Evolutionary conservation across 2,888 invertebrate genomes (phyloP).

Genomic region (Margaritifera margaritifera): DNA sequence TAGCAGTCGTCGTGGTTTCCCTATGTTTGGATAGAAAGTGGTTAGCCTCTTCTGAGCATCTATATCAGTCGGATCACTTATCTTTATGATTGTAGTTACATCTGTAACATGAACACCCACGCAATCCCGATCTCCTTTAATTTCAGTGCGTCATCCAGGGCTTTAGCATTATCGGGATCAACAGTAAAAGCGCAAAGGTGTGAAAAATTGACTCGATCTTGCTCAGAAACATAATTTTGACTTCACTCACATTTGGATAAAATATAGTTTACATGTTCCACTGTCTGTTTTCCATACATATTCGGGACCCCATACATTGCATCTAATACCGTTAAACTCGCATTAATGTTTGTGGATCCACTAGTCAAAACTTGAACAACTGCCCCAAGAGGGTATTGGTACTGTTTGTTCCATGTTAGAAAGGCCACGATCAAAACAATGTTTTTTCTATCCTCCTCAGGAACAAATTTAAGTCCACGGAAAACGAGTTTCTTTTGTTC

Average conservation of each 20-base stretch:
- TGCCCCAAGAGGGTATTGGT: constrained; percentile 24
- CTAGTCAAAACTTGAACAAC: constrained; percentile 12
- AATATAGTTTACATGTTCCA: constrained; percentile 2
- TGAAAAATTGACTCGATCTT: constrained; percentile 24
- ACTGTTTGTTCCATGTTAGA: constrained; percentile 16
- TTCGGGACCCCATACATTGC: constrained; percentile 26
- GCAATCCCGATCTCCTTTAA: constrained; percentile 13
- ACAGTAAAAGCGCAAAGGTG: constrained; percentile 34
- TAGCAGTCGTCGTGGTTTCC: constrained; percentile 25
- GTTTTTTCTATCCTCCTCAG: constrained; percentile 7
- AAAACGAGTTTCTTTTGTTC: constrained; percentile 5
- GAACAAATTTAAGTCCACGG: constrained; percentile 5
- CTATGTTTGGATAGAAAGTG: constrained; percentile 33
- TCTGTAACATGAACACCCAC: constrained; percentile 46
- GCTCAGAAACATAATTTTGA: not conserved
- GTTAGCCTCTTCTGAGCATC: constrained; percentile 36
- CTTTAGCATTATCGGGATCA: constrained; percentile 31
- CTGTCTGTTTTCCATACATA: constrained; percentile 17
- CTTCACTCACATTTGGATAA: not conserved
- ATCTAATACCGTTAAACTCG: constrained; percentile 18
- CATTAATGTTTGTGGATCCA: not conserved
- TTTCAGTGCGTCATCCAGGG: constrained; percentile 43
- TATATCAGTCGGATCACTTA: constrained; percentile 31
- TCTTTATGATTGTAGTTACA: constrained; percentile 29
- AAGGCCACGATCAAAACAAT: constrained; percentile 22